These are phyloP conservation scores for Apis dorsata DNA, from an alignment of 1,140 invertebrate genomes.

Conservation along the genomic window DNA sequence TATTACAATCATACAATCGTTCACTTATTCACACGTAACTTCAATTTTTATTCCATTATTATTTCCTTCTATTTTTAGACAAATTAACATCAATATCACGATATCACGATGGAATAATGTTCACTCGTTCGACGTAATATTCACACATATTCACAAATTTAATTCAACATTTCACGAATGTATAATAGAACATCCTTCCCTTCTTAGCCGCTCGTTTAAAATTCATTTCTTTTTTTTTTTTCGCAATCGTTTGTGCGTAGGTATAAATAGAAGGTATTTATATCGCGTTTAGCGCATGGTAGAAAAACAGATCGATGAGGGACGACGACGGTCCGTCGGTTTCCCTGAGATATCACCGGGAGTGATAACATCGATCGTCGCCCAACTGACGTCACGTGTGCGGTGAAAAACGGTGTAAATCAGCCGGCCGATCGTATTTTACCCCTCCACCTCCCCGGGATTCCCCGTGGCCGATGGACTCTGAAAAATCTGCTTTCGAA, in stretches of 20 bases:
- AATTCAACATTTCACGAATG: too few species aligned
- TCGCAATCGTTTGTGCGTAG: conserved; percentile 16
- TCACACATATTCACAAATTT: too few species aligned
- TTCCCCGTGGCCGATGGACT: conserved; percentile 25
- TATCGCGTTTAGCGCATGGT: conserved; percentile 34
- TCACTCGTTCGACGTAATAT: too few species aligned
- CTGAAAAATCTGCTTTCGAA: conserved; percentile 9
- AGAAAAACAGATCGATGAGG: conserved; percentile 63
- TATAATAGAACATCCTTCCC: too few species aligned
- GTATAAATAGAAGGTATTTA: conserved; percentile 45
- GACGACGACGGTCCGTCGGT: conserved; percentile 23
- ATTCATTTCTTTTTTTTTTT: background rate
- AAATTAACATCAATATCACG: too few species aligned
- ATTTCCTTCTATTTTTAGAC: too few species aligned
- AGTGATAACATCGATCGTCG: conserved; percentile 63
- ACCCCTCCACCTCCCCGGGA: conserved; percentile 26
- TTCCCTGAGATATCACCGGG: conserved; percentile 49
- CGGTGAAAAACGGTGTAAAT: conserved; percentile 51
- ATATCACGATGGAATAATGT: too few species aligned
- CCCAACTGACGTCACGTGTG: conserved; percentile 54
- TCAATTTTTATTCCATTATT: too few species aligned
- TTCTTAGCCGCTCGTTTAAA: background rate
- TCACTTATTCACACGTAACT: too few species aligned
- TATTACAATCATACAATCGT: too few species aligned
- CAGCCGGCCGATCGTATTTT: conserved; percentile 47